A percentile compares a stretch with the other conserved stretches of the same genome.
Conservation (phyloP, 2,888 invertebrate genomes). For the Dynastes hyllus region DNA sequence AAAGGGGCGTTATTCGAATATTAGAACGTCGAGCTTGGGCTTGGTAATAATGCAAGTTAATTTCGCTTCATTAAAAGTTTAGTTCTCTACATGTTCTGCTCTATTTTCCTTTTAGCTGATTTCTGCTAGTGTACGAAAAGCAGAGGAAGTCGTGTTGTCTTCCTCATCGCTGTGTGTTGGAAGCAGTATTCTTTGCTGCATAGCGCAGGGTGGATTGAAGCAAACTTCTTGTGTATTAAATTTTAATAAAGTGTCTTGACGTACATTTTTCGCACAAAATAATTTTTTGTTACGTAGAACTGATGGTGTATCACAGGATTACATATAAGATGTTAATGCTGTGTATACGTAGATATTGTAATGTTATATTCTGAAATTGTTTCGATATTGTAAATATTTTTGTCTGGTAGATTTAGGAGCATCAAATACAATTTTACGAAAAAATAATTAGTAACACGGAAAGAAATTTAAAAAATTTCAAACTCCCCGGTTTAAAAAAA, state of each 20-base stretch:
- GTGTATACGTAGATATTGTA: too few species aligned
- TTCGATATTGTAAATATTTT: too few species aligned
- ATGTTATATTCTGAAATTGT: too few species aligned
- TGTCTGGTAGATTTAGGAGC: too few species aligned
- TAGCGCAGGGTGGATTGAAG: not conserved
- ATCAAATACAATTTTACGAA: too few species aligned
- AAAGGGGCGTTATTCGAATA: slow-evolving; percentile 37
- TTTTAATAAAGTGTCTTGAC: slow-evolving; percentile 25
- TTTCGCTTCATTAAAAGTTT: slow-evolving; percentile 47
- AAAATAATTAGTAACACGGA: too few species aligned
- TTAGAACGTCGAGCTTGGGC: slow-evolving; percentile 24
- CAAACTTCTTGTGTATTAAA: slow-evolving; percentile 21
- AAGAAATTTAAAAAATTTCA: too few species aligned
- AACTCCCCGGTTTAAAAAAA: too few species aligned
- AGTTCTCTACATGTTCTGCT: slow-evolving; percentile 13
- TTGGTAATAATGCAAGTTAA: slow-evolving; percentile 45
- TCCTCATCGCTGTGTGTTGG: not conserved
- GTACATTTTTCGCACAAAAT: not conserved
- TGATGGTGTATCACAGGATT: too few species aligned
- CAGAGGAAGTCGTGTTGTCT: not conserved
- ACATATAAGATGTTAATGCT: too few species aligned
- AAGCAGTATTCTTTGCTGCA: not conserved
- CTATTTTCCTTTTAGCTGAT: slow-evolving; percentile 3
- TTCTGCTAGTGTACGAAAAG: slow-evolving; percentile 8
- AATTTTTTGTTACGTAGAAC: too few species aligned